A percentile compares a stretch with the other conserved stretches of the same genome.
Evolutionary conservation across 2,113 vertebrate genomes (phyloP).

Genomic region (Nesospiza acunhae): DNA sequence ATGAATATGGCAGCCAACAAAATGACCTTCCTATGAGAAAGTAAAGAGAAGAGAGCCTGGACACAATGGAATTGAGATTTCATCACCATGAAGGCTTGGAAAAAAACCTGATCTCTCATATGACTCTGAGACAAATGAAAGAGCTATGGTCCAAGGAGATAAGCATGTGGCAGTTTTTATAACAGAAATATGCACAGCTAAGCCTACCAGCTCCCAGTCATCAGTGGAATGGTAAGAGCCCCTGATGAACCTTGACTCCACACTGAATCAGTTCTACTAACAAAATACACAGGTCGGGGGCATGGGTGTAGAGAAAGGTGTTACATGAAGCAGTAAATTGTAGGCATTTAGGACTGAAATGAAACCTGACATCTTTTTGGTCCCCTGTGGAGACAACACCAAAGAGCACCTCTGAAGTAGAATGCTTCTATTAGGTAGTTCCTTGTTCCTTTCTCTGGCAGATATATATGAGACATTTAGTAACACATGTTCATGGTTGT

Average conservation of each 20-base stretch:
- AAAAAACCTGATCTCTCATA: accelerated
- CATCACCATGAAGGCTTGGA: not conserved
- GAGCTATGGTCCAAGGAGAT: accelerated
- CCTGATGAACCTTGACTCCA: not conserved
- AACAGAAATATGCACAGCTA: not conserved
- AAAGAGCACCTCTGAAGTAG: not conserved
- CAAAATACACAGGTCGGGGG: accelerated
- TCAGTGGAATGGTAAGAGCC: not conserved
- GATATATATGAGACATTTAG: not conserved
- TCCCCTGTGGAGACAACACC: not conserved
- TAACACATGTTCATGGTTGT: not conserved
- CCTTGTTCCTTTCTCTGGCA: not conserved
- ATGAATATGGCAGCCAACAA: not conserved
- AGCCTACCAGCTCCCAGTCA: not conserved
- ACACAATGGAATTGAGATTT: not conserved
- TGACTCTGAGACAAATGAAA: not conserved
- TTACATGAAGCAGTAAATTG: not conserved
- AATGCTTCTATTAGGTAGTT: not conserved
- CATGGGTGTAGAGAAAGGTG: not conserved
- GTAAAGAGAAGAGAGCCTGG: not conserved
- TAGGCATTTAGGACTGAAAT: not conserved
- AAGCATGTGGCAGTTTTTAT: not conserved
- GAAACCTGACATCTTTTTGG: not conserved
- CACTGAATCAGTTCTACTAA: not conserved
- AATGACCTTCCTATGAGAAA: not conserved